phyloP scores from a whole-genome alignment of 2,888 invertebrate species.

The Diarsia mendica region DNA sequence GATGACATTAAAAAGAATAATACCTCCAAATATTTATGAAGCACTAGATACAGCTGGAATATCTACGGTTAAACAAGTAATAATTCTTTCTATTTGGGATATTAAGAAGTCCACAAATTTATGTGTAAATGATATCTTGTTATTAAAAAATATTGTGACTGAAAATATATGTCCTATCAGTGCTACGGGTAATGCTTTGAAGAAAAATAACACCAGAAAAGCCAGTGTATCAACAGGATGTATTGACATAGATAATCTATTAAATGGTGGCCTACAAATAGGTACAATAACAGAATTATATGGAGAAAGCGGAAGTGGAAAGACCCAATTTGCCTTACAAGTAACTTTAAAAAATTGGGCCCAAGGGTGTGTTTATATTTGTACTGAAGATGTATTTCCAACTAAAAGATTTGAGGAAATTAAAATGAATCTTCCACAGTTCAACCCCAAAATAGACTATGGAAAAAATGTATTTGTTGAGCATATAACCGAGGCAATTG shows the following conservation, averaged over 20 bases:
- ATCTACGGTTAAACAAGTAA: constrained; percentile 78
- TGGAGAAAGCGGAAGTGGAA: constrained; percentile 95
- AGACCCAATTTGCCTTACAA: constrained; percentile 95
- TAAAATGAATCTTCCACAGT: constrained; percentile 68
- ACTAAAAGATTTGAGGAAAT: constrained; percentile 85
- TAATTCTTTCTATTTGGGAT: constrained; percentile 79
- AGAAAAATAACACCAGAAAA: constrained; percentile 61
- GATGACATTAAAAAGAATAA: constrained; percentile 58
- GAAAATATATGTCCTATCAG: constrained; percentile 70
- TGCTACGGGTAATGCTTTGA: constrained; percentile 70
- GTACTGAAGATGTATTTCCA: constrained; percentile 93
- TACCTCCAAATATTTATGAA: constrained; percentile 79
- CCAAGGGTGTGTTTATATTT: constrained; percentile 92
- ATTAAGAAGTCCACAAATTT: constrained; percentile 83
- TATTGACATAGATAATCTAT: constrained; percentile 88
- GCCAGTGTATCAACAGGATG: constrained; percentile 89
- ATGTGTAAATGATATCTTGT: constrained; percentile 75
- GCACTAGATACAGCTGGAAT: constrained; percentile 79
- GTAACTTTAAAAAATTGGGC: constrained; percentile 92
- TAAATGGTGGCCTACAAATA: constrained; percentile 92
- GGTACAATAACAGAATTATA: constrained; percentile 94
- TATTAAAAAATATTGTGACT: constrained; percentile 78
- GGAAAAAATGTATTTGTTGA: constrained; percentile 84
- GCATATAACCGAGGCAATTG: constrained; percentile 83
- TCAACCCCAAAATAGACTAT: constrained; percentile 68